Percentiles rank a stretch among this genome's conserved stretches.
Evolutionary conservation across 2,888 invertebrate genomes (phyloP).

Genomic region (Oscheius myriophilus): DNA sequence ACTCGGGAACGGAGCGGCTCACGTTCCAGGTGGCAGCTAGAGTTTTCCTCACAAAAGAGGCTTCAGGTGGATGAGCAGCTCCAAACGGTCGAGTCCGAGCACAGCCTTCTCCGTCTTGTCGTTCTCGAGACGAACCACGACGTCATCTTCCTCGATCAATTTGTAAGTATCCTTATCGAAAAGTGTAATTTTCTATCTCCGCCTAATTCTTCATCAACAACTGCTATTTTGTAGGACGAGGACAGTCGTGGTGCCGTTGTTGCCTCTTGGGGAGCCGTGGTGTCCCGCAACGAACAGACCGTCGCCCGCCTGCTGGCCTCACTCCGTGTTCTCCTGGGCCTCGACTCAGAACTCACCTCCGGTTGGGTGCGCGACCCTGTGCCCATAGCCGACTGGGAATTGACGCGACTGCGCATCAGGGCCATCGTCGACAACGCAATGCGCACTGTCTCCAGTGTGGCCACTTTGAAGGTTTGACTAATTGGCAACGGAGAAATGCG

Average conservation of each 20-base stretch:
- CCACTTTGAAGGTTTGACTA: constrained; percentile 36
- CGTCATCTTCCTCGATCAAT: constrained; percentile 46
- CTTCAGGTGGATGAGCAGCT: constrained; percentile 41
- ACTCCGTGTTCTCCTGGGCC: constrained; percentile 31
- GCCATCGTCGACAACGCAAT: constrained; percentile 53
- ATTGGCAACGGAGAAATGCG: neutral
- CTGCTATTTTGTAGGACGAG: constrained; percentile 35
- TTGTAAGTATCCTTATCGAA: constrained; percentile 24
- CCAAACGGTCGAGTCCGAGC: constrained; percentile 42
- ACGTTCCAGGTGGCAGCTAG: constrained; percentile 33
- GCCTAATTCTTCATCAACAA: no score
- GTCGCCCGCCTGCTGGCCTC: constrained; percentile 41
- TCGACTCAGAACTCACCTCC: constrained; percentile 27
- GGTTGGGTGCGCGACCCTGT: constrained; percentile 43
- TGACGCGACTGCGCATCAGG: constrained; percentile 42
- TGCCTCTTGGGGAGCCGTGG: constrained; percentile 66
- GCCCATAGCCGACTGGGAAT: constrained; percentile 55
- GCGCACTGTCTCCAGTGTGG: constrained; percentile 43
- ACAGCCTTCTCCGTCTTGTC: constrained; percentile 41
- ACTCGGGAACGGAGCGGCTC: constrained; percentile 39
- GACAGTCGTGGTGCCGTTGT: constrained; percentile 57
- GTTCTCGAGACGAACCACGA: constrained; percentile 42
- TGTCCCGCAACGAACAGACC: constrained; percentile 43
- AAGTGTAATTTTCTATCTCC: no score
- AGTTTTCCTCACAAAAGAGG: no score